phyloP scores from a whole-genome alignment of 2,888 invertebrate species.

The Neoitamus cyanurus region DNA sequence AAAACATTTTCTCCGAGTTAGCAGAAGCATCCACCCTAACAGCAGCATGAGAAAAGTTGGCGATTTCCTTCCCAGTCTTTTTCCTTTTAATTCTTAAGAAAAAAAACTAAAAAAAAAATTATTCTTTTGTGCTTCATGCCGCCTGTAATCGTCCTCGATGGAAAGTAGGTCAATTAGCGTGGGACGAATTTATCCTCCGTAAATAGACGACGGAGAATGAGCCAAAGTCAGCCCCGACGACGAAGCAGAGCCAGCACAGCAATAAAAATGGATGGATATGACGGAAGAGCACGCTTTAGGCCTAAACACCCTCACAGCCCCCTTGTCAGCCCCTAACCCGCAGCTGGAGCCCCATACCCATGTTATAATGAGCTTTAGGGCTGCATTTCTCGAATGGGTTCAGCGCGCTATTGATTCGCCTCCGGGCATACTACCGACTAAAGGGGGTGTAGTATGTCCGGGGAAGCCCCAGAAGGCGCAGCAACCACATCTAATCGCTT shows the following conservation, averaged over 20 bases:
- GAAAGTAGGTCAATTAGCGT: conserved; percentile 41
- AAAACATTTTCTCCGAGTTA: background rate
- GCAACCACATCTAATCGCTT: conserved; percentile 29
- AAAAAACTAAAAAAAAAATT: background rate
- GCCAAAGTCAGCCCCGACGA: background rate
- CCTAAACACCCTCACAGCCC: background rate
- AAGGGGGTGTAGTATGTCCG: background rate
- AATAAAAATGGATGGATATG: background rate
- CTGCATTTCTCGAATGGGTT: background rate
- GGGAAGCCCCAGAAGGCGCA: background rate
- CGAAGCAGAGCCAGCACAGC: background rate
- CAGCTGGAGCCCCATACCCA: background rate
- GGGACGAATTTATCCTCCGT: conserved; percentile 22
- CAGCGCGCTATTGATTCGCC: conserved; percentile 18
- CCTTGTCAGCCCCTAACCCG: too few relatives aligned
- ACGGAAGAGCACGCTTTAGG: conserved; percentile 5
- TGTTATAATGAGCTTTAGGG: conserved; percentile 18
- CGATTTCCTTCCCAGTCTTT: background rate
- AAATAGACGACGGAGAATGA: conserved; percentile 17
- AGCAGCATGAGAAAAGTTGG: background rate
- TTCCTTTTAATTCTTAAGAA: background rate
- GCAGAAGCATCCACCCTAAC: background rate
- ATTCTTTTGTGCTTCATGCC: background rate
- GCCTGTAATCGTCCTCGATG: conserved; percentile 10
- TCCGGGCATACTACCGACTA: background rate